Evolutionary conservation across 2,888 invertebrate genomes (phyloP).

Genomic region (Metopia argyrocephala): DNA sequence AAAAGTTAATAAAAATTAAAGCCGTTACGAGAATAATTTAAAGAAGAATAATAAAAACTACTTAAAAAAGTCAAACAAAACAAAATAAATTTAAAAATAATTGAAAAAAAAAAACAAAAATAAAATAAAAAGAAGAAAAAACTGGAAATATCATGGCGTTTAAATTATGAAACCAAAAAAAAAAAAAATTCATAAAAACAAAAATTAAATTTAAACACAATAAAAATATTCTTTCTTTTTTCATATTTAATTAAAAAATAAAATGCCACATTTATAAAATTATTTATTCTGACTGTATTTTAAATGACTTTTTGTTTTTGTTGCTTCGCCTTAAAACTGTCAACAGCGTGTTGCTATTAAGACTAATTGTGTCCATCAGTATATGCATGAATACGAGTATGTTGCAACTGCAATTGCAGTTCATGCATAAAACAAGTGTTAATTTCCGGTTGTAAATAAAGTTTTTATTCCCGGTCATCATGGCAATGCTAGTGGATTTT

Average conservation of each 20-base stretch:
- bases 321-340: neutral
- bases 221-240: neutral
- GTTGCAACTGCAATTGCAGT: neutral
- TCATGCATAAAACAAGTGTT: conserved; percentile 10
- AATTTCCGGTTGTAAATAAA: conserved; percentile 21
- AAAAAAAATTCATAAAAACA: conserved; percentile 7
- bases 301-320: neutral
- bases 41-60: neutral
- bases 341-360: neutral
- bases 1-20: conserved; percentile 29
- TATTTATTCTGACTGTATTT: neutral
- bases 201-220: neutral
- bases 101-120: neutral
- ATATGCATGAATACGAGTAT: neutral
- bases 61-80: neutral
- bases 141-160: neutral
- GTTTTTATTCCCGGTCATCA: neutral
- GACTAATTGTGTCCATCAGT: neutral
- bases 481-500: no score
- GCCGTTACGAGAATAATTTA: conserved; percentile 37
- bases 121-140: conserved; percentile 6
- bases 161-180: neutral
- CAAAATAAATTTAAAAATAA: conserved; percentile 3
- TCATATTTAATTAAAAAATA: neutral
- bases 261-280: neutral